Percentiles rank a stretch among this genome's conserved stretches.
These are phyloP conservation scores for Rhabdophis nuchalis DNA, from an alignment of 2,797 vertebrate genomes.

Conservation along the genomic window DNA sequence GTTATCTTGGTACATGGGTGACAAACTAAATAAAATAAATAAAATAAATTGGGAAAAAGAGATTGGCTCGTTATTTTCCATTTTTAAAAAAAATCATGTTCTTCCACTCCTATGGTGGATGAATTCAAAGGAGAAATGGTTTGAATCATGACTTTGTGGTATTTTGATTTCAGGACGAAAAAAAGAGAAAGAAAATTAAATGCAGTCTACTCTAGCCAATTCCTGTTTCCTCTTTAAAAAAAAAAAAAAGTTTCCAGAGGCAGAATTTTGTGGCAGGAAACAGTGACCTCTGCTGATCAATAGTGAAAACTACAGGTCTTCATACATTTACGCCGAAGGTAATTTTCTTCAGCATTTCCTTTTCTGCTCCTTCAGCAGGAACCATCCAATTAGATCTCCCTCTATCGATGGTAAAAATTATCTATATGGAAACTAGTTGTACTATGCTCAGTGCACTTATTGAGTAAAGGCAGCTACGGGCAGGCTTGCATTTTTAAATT, in stretches of 20 bases:
- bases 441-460: neutral
- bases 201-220: neutral
- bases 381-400: neutral
- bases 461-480: neutral
- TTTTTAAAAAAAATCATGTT: neutral
- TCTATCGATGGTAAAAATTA: neutral
- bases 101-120: neutral
- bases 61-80: neutral
- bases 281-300: slow-evolving; percentile 7
- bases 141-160: neutral
- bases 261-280: neutral
- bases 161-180: neutral
- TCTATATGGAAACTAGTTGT: neutral
- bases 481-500: neutral
- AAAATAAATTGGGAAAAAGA: neutral
- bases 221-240: neutral
- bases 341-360: neutral
- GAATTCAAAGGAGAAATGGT: neutral
- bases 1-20: too few relatives aligned
- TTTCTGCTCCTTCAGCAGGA: neutral
- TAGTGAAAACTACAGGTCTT: neutral
- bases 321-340: neutral
- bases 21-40: too few relatives aligned
- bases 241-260: neutral
- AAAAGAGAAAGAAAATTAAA: neutral